phyloP scores from a whole-genome alignment of 30 jellyfish, hydroid and myxozoan species.

The Clytia hemisphaerica region DNA sequence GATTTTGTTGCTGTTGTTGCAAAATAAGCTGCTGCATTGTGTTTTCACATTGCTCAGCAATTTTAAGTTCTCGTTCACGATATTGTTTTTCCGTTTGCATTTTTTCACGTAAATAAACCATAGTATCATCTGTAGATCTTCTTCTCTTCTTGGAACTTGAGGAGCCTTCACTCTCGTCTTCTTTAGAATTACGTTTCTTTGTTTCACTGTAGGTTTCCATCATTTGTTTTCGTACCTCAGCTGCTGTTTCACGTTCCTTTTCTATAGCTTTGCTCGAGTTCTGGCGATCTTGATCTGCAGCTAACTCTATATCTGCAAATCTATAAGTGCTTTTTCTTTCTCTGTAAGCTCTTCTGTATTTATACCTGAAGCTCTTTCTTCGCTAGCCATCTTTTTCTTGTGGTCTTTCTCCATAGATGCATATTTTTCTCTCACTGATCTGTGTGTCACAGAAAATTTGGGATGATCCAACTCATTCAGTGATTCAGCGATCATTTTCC shows the following conservation, averaged over 20 bases:
- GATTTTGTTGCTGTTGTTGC: too few relatives aligned
- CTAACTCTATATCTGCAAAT: too few relatives aligned
- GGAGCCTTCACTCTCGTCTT: slow-evolving; percentile 1
- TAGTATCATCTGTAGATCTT: too few relatives aligned
- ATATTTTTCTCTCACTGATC: slow-evolving; percentile 13
- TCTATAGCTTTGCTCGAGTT: not conserved
- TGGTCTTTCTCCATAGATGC: not conserved
- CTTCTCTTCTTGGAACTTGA: too few relatives aligned
- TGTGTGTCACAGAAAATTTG: slow-evolving; percentile 7
- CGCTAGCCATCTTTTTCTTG: not conserved
- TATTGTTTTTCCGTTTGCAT: too few relatives aligned
- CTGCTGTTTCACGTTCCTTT: not conserved
- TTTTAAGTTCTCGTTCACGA: too few relatives aligned
- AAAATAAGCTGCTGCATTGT: too few relatives aligned
- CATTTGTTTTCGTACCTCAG: not conserved
- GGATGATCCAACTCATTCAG: not conserved
- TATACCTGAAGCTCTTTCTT: slow-evolving; percentile 27
- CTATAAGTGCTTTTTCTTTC: not conserved
- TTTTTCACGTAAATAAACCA: too few relatives aligned
- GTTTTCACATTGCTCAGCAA: too few relatives aligned
- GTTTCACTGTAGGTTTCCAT: slow-evolving; percentile 4
- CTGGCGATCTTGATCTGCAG: too few relatives aligned
- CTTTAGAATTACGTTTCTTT: slow-evolving; percentile 12
- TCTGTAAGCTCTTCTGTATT: slow-evolving; percentile 15
- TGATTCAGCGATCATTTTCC: not conserved